Percentiles rank a stretch among this genome's conserved stretches.
phyloP scores from a whole-genome alignment of 2,113 vertebrate species.

The Romanogobio albipinnatus region DNA sequence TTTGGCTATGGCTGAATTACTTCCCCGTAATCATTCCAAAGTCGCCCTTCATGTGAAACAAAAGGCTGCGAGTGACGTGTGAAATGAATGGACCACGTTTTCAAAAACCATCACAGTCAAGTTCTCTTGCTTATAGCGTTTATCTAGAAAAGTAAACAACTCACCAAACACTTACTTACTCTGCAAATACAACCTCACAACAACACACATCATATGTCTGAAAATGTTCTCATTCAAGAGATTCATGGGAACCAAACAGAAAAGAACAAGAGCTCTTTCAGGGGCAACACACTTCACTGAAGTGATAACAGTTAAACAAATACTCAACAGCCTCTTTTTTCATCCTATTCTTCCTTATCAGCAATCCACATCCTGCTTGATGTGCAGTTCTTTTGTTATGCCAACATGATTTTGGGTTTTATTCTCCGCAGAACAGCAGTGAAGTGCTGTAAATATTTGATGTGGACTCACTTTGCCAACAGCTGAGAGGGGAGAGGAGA shows the following conservation, averaged over 20 bases:
- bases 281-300: constrained; percentile 1
- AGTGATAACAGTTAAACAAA: constrained; percentile 13
- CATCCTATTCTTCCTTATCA: constrained; percentile 5
- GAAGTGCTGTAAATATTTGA: constrained; percentile 39
- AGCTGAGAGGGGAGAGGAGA: constrained; percentile 24
- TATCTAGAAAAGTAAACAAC: background rate
- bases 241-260: constrained; percentile 7
- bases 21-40: background rate
- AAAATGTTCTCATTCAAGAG: background rate
- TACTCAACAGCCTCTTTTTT: background rate
- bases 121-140: background rate
- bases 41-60: background rate
- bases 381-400: background rate
- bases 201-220: background rate
- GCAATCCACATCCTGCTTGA: background rate
- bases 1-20: background rate
- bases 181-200: background rate
- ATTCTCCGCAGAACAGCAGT: constrained; percentile 22
- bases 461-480: background rate
- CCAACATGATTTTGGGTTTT: background rate
- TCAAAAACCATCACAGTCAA: constrained; percentile 5
- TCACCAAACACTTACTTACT: background rate
- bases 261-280: constrained; percentile 12
- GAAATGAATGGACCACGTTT: background rate
- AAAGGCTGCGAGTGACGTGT: background rate